Evolutionary conservation across 1,140 invertebrate genomes (phyloP).

Genomic region (Meloidogyne hapla): DNA sequence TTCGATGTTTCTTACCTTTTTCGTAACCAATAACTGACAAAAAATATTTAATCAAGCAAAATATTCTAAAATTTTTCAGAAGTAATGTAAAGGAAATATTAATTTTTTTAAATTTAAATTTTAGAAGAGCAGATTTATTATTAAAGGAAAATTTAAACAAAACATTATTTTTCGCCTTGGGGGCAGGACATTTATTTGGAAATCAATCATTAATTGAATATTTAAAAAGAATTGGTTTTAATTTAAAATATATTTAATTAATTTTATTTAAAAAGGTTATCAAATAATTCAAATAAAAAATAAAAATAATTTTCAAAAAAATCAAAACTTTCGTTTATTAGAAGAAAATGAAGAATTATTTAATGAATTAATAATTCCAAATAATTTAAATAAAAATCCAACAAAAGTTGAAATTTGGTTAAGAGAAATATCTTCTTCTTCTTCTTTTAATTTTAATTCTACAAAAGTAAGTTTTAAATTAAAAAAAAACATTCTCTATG

Average conservation of each 20-base stretch:
- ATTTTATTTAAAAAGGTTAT: background rate
- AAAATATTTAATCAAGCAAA: no score
- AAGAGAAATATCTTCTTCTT: background rate
- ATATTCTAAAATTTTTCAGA: no score
- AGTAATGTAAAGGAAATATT: no score
- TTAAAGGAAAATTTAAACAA: slow-evolving; percentile 6
- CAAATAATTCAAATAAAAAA: background rate
- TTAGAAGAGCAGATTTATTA: slow-evolving; percentile 24
- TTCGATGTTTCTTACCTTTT: no score
- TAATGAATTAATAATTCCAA: background rate
- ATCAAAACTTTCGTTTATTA: background rate
- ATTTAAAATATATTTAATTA: background rate
- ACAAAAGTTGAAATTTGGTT: slow-evolving; percentile 5
- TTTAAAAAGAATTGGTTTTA: slow-evolving; percentile 14
- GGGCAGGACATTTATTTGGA: slow-evolving; percentile 29
- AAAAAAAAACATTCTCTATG: background rate
- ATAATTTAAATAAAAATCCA: background rate
- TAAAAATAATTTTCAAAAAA: background rate
- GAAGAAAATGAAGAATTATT: background rate
- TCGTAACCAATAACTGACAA: no score
- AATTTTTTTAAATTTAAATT: slow-evolving; percentile 6
- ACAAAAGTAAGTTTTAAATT: background rate
- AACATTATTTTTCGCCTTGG: slow-evolving; percentile 24
- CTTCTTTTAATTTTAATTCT: background rate
- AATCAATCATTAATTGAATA: slow-evolving; percentile 15